Conservation (phyloP, 2,888 invertebrate species). For the Cistogaster globosa region DNA sequence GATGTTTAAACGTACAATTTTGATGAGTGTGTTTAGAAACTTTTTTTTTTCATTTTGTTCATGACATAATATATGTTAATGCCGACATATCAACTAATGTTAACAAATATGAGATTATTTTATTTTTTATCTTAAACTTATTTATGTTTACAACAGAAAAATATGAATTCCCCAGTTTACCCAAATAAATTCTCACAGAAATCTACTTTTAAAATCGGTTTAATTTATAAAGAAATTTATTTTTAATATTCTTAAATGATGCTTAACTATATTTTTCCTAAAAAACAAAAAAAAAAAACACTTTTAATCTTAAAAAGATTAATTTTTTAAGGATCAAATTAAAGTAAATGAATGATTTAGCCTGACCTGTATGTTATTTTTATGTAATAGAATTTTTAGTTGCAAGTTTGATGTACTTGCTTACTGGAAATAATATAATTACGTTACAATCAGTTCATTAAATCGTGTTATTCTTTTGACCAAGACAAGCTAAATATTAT, state of each 20-base stretch:
- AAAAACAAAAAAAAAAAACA: too few species aligned
- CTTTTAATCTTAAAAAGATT: too few species aligned
- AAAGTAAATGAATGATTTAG: too few species aligned
- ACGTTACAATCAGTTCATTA: too few species aligned
- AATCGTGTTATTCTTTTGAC: too few species aligned
- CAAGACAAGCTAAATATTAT: too few species aligned
- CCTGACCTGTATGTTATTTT: too few species aligned
- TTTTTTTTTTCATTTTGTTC: constrained; percentile 30
- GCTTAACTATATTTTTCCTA: not conserved
- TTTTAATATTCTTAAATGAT: not conserved
- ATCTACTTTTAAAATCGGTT: constrained; percentile 4
- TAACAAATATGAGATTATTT: constrained; percentile 14
- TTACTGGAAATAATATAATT: too few species aligned
- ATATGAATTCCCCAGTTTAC: constrained; percentile 28
- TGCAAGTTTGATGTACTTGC: too few species aligned
- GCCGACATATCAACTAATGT: not conserved
- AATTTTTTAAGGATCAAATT: too few species aligned
- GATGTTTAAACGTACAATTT: constrained; percentile 13
- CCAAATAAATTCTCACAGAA: constrained; percentile 23
- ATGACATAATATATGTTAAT: constrained; percentile 5
- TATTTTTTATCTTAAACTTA: constrained; percentile 20
- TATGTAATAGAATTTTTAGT: too few species aligned
- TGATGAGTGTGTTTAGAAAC: constrained; percentile 13
- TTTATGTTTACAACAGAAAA: constrained; percentile 8
- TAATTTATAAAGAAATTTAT: constrained; percentile 2